Conservation (phyloP, 1,140 invertebrate species). For the Charaxes varanes region DNA sequence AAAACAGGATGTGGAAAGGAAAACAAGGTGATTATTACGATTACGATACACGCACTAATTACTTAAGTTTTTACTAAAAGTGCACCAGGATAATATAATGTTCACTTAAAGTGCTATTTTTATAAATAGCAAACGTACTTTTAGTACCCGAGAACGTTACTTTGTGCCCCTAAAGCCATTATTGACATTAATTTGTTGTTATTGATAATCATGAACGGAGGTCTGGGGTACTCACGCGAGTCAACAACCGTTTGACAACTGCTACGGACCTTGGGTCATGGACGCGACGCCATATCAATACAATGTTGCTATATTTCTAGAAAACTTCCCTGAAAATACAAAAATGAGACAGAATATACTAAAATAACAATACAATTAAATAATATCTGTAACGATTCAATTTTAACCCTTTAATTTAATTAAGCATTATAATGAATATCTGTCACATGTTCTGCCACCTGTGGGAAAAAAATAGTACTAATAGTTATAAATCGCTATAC, state of each 20-base stretch:
- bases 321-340: not conserved
- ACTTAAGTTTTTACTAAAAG: conserved; percentile 10
- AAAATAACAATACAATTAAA: not conserved
- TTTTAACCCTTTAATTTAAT: too few species aligned
- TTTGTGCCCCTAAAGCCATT: conserved; percentile 16
- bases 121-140: conserved; percentile 14
- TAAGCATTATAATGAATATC: too few species aligned
- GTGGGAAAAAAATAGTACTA: too few species aligned
- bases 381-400: too few species aligned
- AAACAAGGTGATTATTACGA: conserved; percentile 18
- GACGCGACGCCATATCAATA: conserved; percentile 35
- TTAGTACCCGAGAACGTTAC: conserved; percentile 12
- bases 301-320: conserved; percentile 18
- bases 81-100: not conserved
- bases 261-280: conserved; percentile 17
- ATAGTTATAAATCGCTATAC: too few species aligned
- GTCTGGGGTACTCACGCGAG: conserved; percentile 31
- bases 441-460: too few species aligned
- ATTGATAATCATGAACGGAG: conserved; percentile 18
- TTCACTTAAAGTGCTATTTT: not conserved
- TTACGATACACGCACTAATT: conserved; percentile 16
- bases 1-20: conserved; percentile 20
- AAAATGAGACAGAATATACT: not conserved
- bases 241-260: conserved; percentile 66
- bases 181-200: conserved; percentile 33